A percentile compares a stretch with the other conserved stretches of the same genome.
These are phyloP conservation scores for Brenthis hecate DNA, from an alignment of 2,888 invertebrate species.

Conservation along the genomic window DNA sequence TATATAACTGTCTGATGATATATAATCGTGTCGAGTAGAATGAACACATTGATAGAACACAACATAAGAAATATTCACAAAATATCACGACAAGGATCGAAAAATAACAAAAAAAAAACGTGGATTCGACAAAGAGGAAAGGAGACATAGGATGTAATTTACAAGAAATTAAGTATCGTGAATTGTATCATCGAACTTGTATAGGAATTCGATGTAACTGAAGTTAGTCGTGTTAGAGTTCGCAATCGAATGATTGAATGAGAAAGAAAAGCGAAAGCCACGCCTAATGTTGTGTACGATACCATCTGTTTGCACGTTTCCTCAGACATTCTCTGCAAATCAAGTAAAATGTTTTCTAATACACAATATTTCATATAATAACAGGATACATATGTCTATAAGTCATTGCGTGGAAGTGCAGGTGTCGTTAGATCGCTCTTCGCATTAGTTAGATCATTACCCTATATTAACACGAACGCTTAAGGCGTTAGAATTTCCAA, in stretches of 20 bases:
- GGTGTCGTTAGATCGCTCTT: slow-evolving; percentile 32
- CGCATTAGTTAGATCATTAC: slow-evolving; percentile 28
- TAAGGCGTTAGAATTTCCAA: slow-evolving; percentile 29
- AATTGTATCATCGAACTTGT: slow-evolving; percentile 61
- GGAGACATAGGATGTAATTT: slow-evolving; percentile 47
- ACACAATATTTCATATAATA: slow-evolving; percentile 50
- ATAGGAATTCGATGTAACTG: slow-evolving; percentile 57
- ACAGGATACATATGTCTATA: slow-evolving; percentile 17
- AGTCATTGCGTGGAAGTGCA: slow-evolving; percentile 28
- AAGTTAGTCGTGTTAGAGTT: slow-evolving; percentile 78
- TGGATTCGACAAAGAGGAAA: slow-evolving; percentile 55
- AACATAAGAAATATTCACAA: slow-evolving; percentile 69
- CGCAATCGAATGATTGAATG: slow-evolving; percentile 76
- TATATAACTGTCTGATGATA: slow-evolving; percentile 40
- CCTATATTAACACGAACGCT: slow-evolving; percentile 27
- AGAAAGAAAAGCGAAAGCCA: slow-evolving; percentile 80
- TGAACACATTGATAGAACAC: slow-evolving; percentile 72
- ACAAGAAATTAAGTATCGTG: slow-evolving; percentile 53
- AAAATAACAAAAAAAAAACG: slow-evolving; percentile 68
- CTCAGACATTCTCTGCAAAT: slow-evolving; percentile 92
- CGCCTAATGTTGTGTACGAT: slow-evolving; percentile 80
- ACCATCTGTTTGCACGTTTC: slow-evolving; percentile 92
- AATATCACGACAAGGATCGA: slow-evolving; percentile 71
- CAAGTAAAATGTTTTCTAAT: slow-evolving; percentile 78
- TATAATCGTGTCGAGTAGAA: slow-evolving; percentile 51